phyloP scores from a whole-genome alignment of 2,113 vertebrate species.

The Lophura nycthemera region DNA sequence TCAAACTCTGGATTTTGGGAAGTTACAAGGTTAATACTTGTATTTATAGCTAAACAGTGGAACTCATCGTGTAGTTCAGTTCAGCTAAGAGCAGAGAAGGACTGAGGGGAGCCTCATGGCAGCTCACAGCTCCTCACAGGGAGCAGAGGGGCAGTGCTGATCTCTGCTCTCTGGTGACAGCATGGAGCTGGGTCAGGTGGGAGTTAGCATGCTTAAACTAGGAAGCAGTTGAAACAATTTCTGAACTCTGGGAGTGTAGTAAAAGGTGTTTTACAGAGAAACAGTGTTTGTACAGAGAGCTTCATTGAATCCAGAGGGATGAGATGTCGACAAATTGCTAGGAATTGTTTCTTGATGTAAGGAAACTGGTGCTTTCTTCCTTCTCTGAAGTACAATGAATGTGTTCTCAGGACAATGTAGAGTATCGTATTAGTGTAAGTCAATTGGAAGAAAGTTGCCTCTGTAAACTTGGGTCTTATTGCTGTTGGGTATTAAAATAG shows the following conservation, averaged over 20 bases:
- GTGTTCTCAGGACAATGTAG: background rate
- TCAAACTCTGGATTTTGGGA: background rate
- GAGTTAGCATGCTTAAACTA: background rate
- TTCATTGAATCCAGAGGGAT: background rate
- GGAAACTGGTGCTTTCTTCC: background rate
- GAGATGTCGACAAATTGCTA: background rate
- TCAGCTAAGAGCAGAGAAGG: background rate
- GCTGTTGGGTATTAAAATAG: background rate
- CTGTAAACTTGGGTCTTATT: background rate
- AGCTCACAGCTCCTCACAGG: background rate
- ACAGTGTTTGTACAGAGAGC: background rate
- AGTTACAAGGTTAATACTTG: background rate
- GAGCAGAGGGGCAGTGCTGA: background rate
- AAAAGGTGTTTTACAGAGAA: background rate
- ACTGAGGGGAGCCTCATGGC: background rate
- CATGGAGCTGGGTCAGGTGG: background rate
- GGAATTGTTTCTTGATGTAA: background rate
- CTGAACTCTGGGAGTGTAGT: background rate
- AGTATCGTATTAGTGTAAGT: background rate
- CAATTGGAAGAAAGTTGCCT: background rate
- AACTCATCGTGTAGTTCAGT: background rate
- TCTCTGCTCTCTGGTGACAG: background rate
- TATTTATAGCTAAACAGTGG: background rate
- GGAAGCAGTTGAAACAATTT: background rate
- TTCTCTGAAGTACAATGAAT: background rate